phyloP scores from a whole-genome alignment of 2,888 invertebrate genomes.

The Alentia gelatinosa region DNA sequence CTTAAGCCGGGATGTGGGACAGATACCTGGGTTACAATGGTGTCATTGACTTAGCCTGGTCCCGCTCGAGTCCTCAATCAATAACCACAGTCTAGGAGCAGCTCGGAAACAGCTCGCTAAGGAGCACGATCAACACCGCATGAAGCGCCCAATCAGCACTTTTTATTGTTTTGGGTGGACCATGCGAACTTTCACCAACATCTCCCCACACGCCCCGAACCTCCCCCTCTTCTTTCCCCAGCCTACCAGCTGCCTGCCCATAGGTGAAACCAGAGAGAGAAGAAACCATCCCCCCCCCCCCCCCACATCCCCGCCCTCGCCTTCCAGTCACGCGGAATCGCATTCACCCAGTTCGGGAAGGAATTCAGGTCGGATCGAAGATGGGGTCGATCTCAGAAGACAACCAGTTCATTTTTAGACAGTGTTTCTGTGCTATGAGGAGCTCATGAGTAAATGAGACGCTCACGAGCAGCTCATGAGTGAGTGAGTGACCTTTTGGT shows the following conservation, averaged over 20 bases:
- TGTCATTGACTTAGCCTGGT: not conserved
- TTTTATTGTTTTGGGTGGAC: not conserved
- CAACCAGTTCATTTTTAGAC: not conserved
- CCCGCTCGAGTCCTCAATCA: not conserved
- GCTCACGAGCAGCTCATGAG: not conserved
- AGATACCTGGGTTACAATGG: not conserved
- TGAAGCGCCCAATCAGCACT: slow-evolving; percentile 19
- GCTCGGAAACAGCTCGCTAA: not conserved
- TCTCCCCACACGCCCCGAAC: not conserved
- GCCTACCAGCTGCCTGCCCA: too few species aligned
- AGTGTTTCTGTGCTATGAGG: not conserved
- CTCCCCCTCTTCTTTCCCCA: not conserved
- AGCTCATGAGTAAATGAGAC: too few species aligned
- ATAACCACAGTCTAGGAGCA: not conserved
- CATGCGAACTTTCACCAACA: not conserved
- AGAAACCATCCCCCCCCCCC: too few species aligned
- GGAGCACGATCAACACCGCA: not conserved
- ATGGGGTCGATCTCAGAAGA: not conserved
- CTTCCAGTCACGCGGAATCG: not conserved
- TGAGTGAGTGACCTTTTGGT: too few species aligned
- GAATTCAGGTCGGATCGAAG: slow-evolving; percentile 2
- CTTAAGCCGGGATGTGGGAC: not conserved
- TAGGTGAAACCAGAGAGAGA: too few species aligned
- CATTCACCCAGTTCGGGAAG: not conserved
- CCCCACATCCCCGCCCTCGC: not conserved